These are phyloP conservation scores for Neuroscelio doddi DNA, from an alignment of 2,888 invertebrate species.

Conservation along the genomic window DNA sequence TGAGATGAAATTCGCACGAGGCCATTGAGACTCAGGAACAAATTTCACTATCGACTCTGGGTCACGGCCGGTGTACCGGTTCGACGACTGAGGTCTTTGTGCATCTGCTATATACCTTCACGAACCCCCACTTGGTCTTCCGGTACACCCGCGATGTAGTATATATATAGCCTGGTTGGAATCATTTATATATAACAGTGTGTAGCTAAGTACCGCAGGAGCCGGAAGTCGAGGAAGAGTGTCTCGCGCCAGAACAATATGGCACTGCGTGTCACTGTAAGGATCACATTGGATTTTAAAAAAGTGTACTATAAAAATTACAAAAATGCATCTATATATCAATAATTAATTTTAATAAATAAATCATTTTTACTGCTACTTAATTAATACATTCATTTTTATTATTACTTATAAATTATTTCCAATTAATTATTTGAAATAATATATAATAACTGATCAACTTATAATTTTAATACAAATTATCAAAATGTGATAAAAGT, in stretches of 20 bases:
- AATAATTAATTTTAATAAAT: too few species aligned
- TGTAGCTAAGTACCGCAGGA: slow-evolving; percentile 50
- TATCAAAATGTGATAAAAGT: too few species aligned
- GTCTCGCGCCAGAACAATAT: slow-evolving; percentile 31
- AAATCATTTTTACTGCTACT: too few species aligned
- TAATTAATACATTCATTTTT: too few species aligned
- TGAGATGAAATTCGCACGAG: slow-evolving; percentile 14
- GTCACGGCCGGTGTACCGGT: slow-evolving; percentile 48
- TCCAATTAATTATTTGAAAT: too few species aligned
- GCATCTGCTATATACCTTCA: slow-evolving; percentile 47
- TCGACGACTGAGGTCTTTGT: slow-evolving; percentile 46
- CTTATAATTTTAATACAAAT: too few species aligned
- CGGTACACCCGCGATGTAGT: slow-evolving; percentile 41
- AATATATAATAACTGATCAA: too few species aligned
- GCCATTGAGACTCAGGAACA: slow-evolving; percentile 37
- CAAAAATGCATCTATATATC: too few species aligned
- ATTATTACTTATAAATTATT: too few species aligned
- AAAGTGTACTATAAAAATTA: too few species aligned
- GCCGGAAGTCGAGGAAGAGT: slow-evolving; percentile 44
- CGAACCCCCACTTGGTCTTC: slow-evolving; percentile 49
- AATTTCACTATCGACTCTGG: slow-evolving; percentile 50
- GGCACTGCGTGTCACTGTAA: slow-evolving; percentile 40
- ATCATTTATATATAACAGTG: slow-evolving; percentile 67
- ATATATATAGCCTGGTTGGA: slow-evolving; percentile 62
- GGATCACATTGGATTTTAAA: slow-evolving; percentile 13